Base-by-base conservation (phyloP, 2,113 vertebrate genomes). In the Antigone vipio region DNA sequence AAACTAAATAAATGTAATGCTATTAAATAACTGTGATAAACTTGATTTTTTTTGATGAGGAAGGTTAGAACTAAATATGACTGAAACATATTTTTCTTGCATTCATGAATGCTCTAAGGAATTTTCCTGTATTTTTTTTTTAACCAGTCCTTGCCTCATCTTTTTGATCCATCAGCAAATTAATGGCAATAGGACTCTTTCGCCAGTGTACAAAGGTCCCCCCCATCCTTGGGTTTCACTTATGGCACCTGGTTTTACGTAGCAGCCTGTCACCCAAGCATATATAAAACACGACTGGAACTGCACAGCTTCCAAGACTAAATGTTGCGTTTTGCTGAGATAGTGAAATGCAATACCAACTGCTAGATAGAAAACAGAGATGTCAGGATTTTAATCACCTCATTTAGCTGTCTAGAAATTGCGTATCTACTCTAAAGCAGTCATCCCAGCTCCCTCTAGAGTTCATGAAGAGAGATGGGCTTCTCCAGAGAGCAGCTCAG, bases 371-470 rank as follows among this genome's bases (percentile, higher is more conserved):
- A 75, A 88, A 95, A 38, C 35, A 76, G 74, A 40, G 84, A 66
- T 71, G 56, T 27, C 35, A 66, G 60, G 77, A 6, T 59, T 71
- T 18, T 38, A 45, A 80, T 84, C 40, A 60, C 68, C 58, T 95
- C 52, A 5, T 71, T 76, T 72, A 93, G 26, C 68, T 91, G 59
- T 66, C 68, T 42, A 71, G 78, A 76, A 81, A 76, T 35, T 34
- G 40, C 1, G 1, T 44, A 20, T 66, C 52, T 79, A 1, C 32
- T 72, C 58, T 32, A 76, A 91, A 93, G 79, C 52, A 88, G 68
- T 84, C 91, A 76, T 50, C 68, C 78, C 91, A 84, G 94, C 94
- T 95, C 94, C 91, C 91, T 93, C 91, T 93, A 91, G 91, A 88
- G 88, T 76, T 18, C 68, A 22, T 5, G 24, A 32, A 8, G 32